phyloP scores from a whole-genome alignment of 2,113 vertebrate genomes.

The Brienomyrus longianalis region DNA sequence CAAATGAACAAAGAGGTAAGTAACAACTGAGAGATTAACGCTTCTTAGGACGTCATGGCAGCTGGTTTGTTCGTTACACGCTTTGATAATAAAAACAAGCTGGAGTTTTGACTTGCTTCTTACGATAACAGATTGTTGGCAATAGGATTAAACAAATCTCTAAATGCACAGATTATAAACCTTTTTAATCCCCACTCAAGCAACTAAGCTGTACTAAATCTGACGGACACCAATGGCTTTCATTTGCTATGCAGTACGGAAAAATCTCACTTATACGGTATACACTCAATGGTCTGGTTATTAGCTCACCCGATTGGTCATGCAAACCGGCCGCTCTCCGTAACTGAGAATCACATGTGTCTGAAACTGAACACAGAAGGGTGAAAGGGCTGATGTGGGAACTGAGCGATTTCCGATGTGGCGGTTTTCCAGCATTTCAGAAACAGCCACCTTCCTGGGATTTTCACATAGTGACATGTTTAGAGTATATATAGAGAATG shows the following conservation, averaged over 20 bases:
- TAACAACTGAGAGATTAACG: not conserved
- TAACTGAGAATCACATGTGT: not conserved
- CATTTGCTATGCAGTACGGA: not conserved
- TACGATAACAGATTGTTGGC: constrained; percentile 5
- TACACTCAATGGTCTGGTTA: not conserved
- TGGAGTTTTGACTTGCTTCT: not conserved
- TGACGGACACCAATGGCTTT: not conserved
- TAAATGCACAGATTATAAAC: constrained; percentile 13
- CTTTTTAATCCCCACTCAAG: not conserved
- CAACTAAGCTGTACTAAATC: not conserved
- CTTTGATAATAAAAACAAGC: constrained; percentile 2
- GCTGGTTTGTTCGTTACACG: not conserved
- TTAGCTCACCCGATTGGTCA: not conserved
- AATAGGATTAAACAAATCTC: constrained; percentile 9
- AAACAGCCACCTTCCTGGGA: not conserved
- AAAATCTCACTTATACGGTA: not conserved
- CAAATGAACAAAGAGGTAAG: not conserved
- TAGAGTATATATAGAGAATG: not conserved
- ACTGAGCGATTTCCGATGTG: not conserved
- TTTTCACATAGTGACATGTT: not conserved
- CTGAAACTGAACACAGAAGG: not conserved
- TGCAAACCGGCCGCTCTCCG: not conserved
- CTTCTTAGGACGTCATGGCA: not conserved
- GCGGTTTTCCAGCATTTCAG: not conserved
- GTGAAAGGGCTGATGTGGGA: not conserved